Evolutionary conservation across 2,797 vertebrate species (phyloP).

Genomic region (Amazona ochrocephala): DNA sequence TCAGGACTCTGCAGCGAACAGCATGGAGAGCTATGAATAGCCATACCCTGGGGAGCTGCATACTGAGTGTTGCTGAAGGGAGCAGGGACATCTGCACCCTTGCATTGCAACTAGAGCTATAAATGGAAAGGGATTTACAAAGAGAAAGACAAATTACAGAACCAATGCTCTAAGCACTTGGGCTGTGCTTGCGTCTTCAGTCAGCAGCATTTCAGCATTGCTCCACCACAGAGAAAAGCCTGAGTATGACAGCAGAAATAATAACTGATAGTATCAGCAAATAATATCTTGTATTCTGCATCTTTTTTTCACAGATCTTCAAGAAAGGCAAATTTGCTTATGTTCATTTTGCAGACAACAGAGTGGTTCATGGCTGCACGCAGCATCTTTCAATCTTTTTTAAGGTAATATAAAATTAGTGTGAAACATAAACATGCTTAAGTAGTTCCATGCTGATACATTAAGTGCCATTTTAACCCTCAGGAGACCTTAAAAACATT

Average conservation of each 20-base stretch:
- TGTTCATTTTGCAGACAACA: neutral
- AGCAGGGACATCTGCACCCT: neutral
- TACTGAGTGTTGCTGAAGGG: neutral
- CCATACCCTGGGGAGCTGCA: neutral
- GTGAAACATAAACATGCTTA: neutral
- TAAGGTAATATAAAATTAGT: neutral
- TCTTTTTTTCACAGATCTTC: neutral
- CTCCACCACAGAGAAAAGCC: neutral
- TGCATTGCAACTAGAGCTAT: neutral
- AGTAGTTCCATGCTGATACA: neutral
- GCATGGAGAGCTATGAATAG: slow-evolving; percentile 33
- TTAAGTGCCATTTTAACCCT: neutral
- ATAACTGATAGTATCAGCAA: neutral
- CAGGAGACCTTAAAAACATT: neutral
- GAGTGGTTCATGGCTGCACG: neutral
- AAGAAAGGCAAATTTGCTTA: neutral
- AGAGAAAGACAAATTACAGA: neutral
- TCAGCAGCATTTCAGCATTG: neutral
- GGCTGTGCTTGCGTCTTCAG: neutral
- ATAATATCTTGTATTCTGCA: neutral
- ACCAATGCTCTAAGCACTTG: neutral
- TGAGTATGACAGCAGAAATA: neutral
- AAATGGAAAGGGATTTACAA: neutral
- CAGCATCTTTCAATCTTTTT: neutral
- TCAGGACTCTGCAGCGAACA: neutral